A percentile compares a stretch with the other conserved stretches of the same genome.
phyloP scores from a whole-genome alignment of 2,888 invertebrate genomes.

The Lasioglossum malachurum region DNA sequence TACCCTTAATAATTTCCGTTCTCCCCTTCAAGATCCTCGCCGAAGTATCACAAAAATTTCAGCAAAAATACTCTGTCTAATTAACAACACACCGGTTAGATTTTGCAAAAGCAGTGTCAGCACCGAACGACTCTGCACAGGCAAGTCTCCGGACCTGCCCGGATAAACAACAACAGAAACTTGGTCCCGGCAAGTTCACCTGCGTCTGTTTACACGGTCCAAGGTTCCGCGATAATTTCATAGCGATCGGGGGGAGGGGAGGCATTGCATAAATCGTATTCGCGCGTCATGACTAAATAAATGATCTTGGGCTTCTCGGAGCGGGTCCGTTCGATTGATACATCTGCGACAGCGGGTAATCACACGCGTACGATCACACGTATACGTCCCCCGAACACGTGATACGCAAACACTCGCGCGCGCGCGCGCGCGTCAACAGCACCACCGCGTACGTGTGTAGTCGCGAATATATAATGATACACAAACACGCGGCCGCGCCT shows the following conservation, averaged over 20 bases:
- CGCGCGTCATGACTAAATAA: conserved; percentile 5
- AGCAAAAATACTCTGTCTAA: too few relatives aligned
- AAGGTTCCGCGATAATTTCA: not conserved
- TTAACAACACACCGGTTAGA: too few relatives aligned
- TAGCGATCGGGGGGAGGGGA: not conserved
- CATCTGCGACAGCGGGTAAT: conserved; percentile 40
- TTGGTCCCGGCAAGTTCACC: not conserved
- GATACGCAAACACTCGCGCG: conserved; percentile 36
- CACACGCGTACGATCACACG: conserved; percentile 46
- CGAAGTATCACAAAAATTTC: too few relatives aligned
- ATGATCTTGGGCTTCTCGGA: conserved; percentile 1
- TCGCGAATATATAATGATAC: conserved; percentile 52
- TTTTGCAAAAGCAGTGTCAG: too few relatives aligned
- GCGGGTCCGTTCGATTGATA: conserved; percentile 34
- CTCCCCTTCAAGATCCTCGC: too few relatives aligned
- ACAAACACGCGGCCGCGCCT: conserved; percentile 33
- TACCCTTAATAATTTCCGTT: too few relatives aligned
- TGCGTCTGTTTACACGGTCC: not conserved
- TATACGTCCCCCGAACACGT: conserved; percentile 31
- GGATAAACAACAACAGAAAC: not conserved
- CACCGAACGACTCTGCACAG: too few relatives aligned
- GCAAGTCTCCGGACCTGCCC: not conserved
- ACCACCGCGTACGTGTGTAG: conserved; percentile 3
- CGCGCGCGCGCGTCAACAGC: not conserved
- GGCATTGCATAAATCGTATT: not conserved